Evolutionary conservation across 92 coral and sea anemone genomes (phyloP).

Genomic region (Parazoanthus darwini): DNA sequence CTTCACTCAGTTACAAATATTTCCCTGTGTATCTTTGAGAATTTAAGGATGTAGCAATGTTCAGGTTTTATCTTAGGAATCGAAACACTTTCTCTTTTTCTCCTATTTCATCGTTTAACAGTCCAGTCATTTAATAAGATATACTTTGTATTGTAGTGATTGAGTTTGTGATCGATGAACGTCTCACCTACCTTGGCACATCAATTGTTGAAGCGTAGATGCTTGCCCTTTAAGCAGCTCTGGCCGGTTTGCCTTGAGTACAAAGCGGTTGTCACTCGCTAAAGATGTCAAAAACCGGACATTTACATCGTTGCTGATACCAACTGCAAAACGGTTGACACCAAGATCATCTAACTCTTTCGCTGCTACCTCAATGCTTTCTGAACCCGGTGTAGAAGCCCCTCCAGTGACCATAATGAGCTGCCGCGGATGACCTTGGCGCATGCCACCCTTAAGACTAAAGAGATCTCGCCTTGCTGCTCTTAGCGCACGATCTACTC

Average conservation of each 20-base stretch:
- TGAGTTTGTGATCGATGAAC: not conserved
- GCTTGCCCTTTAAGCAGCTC: constrained; percentile 45
- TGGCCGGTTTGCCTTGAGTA: constrained; percentile 49
- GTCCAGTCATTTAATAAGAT: no score
- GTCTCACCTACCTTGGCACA: constrained; percentile 51
- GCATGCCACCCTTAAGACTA: constrained; percentile 67
- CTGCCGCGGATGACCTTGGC: constrained; percentile 57
- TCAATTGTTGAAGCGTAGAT: constrained; percentile 21
- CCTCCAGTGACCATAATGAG: constrained; percentile 63
- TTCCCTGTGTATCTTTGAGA: no score
- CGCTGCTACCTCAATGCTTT: constrained; percentile 40
- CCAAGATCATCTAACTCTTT: constrained; percentile 58
- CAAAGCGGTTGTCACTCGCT: constrained; percentile 52
- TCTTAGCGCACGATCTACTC: constrained; percentile 53
- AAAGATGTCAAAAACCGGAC: constrained; percentile 51
- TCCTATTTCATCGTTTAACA: no score
- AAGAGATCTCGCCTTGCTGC: constrained; percentile 51
- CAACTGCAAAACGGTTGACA: constrained; percentile 70
- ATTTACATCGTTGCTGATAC: constrained; percentile 55
- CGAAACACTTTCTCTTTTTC: no score
- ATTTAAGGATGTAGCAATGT: no score
- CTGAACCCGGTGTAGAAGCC: constrained; percentile 52
- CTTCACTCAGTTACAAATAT: no score
- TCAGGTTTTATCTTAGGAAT: no score
- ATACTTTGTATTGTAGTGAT: not conserved